Base-by-base conservation (phyloP, 2,113 vertebrate species). In the Silurus glanis region DNA sequence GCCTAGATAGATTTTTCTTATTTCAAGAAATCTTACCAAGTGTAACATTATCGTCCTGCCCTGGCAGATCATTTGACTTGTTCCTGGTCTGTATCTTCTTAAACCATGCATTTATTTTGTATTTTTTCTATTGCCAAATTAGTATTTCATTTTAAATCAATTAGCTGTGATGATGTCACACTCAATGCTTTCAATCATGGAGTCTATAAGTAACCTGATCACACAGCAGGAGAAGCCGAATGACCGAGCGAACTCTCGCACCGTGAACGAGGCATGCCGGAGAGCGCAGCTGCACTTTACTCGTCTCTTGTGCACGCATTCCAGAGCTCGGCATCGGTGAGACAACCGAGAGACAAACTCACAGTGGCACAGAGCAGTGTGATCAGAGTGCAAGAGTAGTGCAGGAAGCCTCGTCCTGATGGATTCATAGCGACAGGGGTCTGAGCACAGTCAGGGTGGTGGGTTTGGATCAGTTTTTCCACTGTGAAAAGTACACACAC, bases 321-420 rank as follows among this genome's bases (percentile, higher is more conserved):
- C 84, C 84, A 59, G 67, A 72, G 49, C 59, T 19, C 49, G 4
- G 17, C 67, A 90, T 86, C 37, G 61, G 87, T 86, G 84, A 61
- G 86, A 89, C 37, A 53, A 86, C 88, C 69, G 56, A 28, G 16
- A 58, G 28, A 53, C 45, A 66, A 86, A 80, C 2, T 13, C 28
- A 59, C 74, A 28, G 19, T n/a, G 83, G 80, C 47, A 47, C 69
- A 59, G 56, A 51, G 58, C 61, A 47, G 47, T 53, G 55, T 59
- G 58, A 53, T 76, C 72, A 56, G 69, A 72, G 64, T 75, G 53
- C 59, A 87, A 25, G 47, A 75, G 12, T 13, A 59, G n/a, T 19
- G 25, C 59, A 64, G n/a, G 76, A 81, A 81, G 23, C 9, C 66
- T 55, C 19, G 79, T 53, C 28, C 37, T 45, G 58, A 17, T 59